phyloP scores from a whole-genome alignment of 2,797 vertebrate genomes.

The Poecilia velifera region DNA sequence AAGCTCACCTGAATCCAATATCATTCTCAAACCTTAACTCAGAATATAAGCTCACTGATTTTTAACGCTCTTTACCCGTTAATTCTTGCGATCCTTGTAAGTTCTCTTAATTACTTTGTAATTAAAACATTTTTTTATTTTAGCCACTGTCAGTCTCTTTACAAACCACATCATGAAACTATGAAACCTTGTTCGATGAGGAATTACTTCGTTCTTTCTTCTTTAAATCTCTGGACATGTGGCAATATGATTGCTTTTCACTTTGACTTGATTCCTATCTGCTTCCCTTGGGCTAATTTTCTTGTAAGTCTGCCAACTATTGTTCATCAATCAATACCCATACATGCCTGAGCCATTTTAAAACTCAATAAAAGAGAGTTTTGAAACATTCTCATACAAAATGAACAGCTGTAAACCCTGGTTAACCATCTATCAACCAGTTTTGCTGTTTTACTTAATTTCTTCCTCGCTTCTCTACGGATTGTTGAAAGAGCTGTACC shows the following conservation, averaged over 20 bases:
- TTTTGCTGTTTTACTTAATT: neutral
- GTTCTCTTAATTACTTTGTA: neutral
- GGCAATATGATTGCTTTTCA: neutral
- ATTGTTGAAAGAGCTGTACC: neutral
- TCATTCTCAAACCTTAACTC: neutral
- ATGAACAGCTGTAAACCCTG: neutral
- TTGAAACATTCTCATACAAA: neutral
- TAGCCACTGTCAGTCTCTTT: neutral
- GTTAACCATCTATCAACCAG: neutral
- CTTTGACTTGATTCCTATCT: neutral
- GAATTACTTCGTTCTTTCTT: neutral
- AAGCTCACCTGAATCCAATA: too few relatives aligned
- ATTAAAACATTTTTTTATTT: neutral
- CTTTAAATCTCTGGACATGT: neutral
- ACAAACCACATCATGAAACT: neutral
- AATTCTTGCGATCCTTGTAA: neutral
- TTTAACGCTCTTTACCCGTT: neutral
- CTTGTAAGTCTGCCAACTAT: neutral
- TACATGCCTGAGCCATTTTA: neutral
- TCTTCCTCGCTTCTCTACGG: neutral
- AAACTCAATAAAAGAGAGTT: neutral
- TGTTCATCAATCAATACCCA: neutral
- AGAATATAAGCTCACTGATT: neutral
- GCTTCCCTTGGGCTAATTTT: neutral
- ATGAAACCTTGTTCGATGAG: neutral